Base-by-base conservation (phyloP, 2,888 invertebrate species). In the Epirrita christyi region DNA sequence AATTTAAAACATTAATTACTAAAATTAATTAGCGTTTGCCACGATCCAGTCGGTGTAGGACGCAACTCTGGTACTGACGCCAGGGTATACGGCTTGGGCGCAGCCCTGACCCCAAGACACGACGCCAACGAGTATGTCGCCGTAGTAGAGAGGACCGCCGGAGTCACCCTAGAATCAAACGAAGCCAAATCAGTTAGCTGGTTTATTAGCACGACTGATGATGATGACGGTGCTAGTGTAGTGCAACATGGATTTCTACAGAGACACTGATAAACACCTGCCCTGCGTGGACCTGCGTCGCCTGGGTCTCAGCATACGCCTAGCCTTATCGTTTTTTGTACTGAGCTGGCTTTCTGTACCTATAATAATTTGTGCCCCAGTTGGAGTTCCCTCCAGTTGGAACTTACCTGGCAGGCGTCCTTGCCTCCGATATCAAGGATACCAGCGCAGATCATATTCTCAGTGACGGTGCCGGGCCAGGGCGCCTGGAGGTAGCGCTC, bases 371-470 rank as follows among this genome's bases (percentile, higher is more conserved):
- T n/a, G n/a, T n/a, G n/a, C n/a, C n/a, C n/a, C n/a, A n/a, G n/a
- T n/a, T n/a, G n/a, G n/a, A n/a, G n/a, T n/a, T n/a, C n/a, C 21
- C 4, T 2, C 21, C 21, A 21, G 21, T 21, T 4, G 21, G 4
- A 3, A 4, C 2, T 28, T 43, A 43, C 88, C 72, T 86, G 79
- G 61, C 81, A 82, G 10, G 78, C 75, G 50, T 81, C 81, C 6
- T 64, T 63, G 29, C 79, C 81, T 0, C 80, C 80, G 78, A 67
- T 64, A 34, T 73, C 74, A 0, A 81, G 62, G 6, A 80, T 27
- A 4, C 86, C 87, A 7, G 82, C 80, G 59, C 85, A 85, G 65
- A 85, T 73, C 82, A 84, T 82, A 67, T 78, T 78, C 1, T 70
- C 68, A 0, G 81, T 83, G n/a, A 78, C 68, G 0, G 47, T 9